These are phyloP conservation scores for Dasyornis broadbenti DNA, from an alignment of 2,113 vertebrate genomes.

Conservation along the genomic window DNA sequence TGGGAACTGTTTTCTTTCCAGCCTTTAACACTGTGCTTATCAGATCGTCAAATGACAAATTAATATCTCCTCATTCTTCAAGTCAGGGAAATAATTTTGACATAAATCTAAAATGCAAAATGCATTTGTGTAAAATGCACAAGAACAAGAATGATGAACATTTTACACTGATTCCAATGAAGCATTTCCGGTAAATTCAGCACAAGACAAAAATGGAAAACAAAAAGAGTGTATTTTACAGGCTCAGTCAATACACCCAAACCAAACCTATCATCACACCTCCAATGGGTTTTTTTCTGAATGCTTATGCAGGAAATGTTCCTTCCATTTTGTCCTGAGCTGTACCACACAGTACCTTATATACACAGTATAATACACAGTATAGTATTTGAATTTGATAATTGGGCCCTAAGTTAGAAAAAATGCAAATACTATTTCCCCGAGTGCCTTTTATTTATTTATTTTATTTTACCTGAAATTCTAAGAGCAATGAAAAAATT, in stretches of 20 bases:
- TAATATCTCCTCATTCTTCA: not conserved
- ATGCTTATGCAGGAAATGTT: not conserved
- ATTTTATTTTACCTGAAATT: not conserved
- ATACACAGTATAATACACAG: not conserved
- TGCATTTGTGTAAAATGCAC: not conserved
- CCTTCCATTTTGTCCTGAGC: not conserved
- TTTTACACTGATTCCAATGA: not conserved
- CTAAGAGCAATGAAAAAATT: not conserved
- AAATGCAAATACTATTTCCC: not conserved
- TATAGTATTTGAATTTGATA: not conserved
- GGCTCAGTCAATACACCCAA: fast-evolving
- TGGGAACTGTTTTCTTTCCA: not conserved
- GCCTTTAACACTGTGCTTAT: not conserved
- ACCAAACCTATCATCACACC: not conserved
- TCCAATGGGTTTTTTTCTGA: not conserved
- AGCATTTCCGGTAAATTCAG: not conserved
- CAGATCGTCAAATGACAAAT: not conserved
- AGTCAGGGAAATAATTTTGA: not conserved
- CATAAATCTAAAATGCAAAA: not conserved
- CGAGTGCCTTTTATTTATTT: not conserved
- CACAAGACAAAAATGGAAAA: not conserved
- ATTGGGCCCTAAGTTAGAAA: not conserved
- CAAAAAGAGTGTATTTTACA: not conserved
- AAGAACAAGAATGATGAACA: not conserved
- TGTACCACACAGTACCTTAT: not conserved